Evolutionary conservation across 2,888 invertebrate genomes (phyloP), one percentile per base, ranked within the genome.

Genomic region (Capitulum mitella): DNA sequence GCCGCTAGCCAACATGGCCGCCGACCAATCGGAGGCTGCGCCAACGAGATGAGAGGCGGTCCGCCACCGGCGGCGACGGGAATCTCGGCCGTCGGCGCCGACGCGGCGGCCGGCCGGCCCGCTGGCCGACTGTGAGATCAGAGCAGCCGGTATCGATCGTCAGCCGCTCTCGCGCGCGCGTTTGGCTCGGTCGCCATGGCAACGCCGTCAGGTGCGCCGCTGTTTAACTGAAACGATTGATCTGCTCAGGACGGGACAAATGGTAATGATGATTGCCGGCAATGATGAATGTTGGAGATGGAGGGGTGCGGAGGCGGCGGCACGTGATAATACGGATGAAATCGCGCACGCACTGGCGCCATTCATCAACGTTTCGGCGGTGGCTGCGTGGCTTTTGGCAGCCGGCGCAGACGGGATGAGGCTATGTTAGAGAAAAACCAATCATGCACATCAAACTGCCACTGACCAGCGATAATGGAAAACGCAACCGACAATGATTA

Each of bases 221-320:
- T 16, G 61, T 32, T n/a, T 32, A 61, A 61, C 61, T 61, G 32
- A 32, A 32, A 32, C 61, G 61, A 61, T 61, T 61, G 61, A 61
- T 61, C 61, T 61, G 61, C 14, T 16, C 12, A 6, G 32, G n/a
- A 61, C n/a, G 61, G 32, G n/a, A 32, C 61, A 61, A 61, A 61
- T 61, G 61, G n/a, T 61, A 61, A 61, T 61, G 61, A 61, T 61
- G 61, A 61, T 61, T 61, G 61, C 61, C 61, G 61, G 32, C 32
- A 12, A 61, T 61, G 61, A 61, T 61, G 61, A 61, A 61, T 61
- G 61, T 32, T 10, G 58, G n/a, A 61, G 61, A 61, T n/a, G n/a
- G n/a, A 14, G 61, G 61, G 61, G 61, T n/a, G n/a, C n/a, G 61
- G 14, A n/a, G 61, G 61, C 61, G 61, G 10, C 16, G 16, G 61